Evolutionary conservation across 1,140 invertebrate genomes (phyloP).

Genomic region (Hycleus cichorii): DNA sequence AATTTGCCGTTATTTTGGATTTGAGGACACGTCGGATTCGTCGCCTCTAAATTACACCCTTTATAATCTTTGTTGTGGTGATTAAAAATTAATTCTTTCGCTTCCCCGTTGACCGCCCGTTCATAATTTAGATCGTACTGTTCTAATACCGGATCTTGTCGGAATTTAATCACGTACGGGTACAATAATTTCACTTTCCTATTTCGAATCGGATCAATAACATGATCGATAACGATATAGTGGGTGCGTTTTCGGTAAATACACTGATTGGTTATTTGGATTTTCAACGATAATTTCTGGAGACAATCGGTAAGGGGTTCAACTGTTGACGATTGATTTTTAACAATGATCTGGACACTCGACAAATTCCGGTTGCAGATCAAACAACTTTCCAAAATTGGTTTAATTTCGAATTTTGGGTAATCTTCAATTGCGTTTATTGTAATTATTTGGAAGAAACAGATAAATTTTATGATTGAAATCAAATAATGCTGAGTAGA

Average conservation of each 20-base stretch:
- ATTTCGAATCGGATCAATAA: slow-evolving; percentile 38
- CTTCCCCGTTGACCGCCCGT: slow-evolving; percentile 42
- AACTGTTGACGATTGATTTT: neutral
- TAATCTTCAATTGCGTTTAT: neutral
- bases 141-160: slow-evolving; percentile 41
- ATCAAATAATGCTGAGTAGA: too few relatives aligned
- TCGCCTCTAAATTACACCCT: slow-evolving; percentile 36
- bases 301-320: slow-evolving; percentile 28
- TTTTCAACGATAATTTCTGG: slow-evolving; percentile 33
- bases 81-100: slow-evolving; percentile 42
- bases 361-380: neutral
- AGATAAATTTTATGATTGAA: too few relatives aligned
- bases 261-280: slow-evolving; percentile 33
- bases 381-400: slow-evolving; percentile 28
- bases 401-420: slow-evolving; percentile 32
- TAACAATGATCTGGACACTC: too few relatives aligned
- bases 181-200: slow-evolving; percentile 39
- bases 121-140: slow-evolving; percentile 40
- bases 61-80: slow-evolving; percentile 39
- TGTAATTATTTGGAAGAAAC: too few relatives aligned
- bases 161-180: slow-evolving; percentile 43
- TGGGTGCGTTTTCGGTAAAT: slow-evolving; percentile 37
- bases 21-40: slow-evolving; percentile 41
- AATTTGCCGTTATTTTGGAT: slow-evolving; percentile 37
- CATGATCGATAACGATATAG: slow-evolving; percentile 44